Evolutionary conservation across 1,140 invertebrate species (phyloP).

Genomic region (Homarus americanus): DNA sequence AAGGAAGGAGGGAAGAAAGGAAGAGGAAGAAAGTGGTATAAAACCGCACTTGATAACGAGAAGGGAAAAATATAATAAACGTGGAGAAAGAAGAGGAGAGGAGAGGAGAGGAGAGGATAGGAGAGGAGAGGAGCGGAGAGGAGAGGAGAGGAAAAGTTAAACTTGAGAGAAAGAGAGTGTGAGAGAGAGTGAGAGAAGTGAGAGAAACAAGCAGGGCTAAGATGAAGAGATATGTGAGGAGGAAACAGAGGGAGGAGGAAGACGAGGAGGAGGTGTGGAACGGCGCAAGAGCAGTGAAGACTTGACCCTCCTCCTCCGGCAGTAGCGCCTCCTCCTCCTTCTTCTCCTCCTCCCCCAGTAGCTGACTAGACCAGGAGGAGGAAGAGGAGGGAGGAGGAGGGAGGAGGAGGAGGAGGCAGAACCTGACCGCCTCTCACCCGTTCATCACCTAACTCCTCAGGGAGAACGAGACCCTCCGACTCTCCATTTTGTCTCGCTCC

Average conservation of each 20-base stretch:
- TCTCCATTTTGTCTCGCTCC: constrained; percentile 76
- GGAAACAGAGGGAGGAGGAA: background rate
- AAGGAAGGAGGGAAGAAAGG: background rate
- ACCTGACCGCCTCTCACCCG: constrained; percentile 75
- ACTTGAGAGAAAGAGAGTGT: background rate
- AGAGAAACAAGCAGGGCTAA: background rate
- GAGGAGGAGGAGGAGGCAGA: constrained; percentile 22
- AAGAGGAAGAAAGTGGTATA: background rate
- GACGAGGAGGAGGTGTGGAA: background rate
- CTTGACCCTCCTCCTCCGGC: background rate
- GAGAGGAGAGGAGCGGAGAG: background rate
- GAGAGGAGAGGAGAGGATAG: too few species aligned
- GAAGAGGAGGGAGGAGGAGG: constrained; percentile 6
- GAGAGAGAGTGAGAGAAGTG: too few species aligned
- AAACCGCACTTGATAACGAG: background rate
- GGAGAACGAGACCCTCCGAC: constrained; percentile 74
- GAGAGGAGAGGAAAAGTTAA: background rate
- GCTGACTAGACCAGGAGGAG: background rate
- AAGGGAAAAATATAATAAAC: background rate
- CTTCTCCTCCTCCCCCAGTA: constrained; percentile 6
- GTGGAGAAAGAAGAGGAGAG: too few species aligned
- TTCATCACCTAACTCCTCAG: constrained; percentile 71
- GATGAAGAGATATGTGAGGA: background rate
- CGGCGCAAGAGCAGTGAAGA: background rate
- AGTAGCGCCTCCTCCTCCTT: background rate